Evolutionary conservation across 2,113 vertebrate species (phyloP), one percentile per base, ranked within the genome.

Genomic region (Bubo scandiacus): DNA sequence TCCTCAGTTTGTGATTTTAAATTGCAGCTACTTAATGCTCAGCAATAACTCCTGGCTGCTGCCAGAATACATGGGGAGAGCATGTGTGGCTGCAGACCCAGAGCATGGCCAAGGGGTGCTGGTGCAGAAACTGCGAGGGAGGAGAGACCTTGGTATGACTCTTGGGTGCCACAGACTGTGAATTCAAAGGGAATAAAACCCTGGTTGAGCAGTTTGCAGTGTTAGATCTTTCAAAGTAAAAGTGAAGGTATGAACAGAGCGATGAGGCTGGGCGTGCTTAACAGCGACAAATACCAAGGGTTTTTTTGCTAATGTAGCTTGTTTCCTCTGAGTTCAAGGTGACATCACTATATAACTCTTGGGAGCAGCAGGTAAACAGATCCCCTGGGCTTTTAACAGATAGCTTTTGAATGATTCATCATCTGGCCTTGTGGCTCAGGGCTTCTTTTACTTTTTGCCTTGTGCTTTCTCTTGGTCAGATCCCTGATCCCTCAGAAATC

Each of bases 141-240:
- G 25, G 6, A 0, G 5, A 82, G 43, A 59, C 71, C 61, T 38
- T 49, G 66, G 12, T 14, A 36, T 68, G 51, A 7, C 38, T 45
- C 55, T 74, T 0, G 7, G 30, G 30, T 0, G 0, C 10, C 18
- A 3, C 51, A 29, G 36, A 0, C 52, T 19, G 11, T 9, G 81
- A 51, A 43, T 45, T 30, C 0, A 1, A 15, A 29, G 21, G 47
- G 36, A 47, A 49, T 23, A 65, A 42, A 88, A 55, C 6, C 30
- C 49, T n/a, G 57, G 18, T 40, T 18, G 42, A 36, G 38, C 83
- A 52, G 27, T 66, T 47, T 47, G 70, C 8, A 26, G 36, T 4
- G 52, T 21, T 55, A 55, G 51, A 17, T 34, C 34, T 70, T 17
- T 8, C 43, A 6, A 25, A 68, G 29, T 10, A 11, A 11, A 54